Percentiles rank a stretch among this genome's conserved stretches.
These are phyloP conservation scores for Notospermus geniculatus DNA, from an alignment of 1,140 invertebrate genomes.

Conservation along the genomic window DNA sequence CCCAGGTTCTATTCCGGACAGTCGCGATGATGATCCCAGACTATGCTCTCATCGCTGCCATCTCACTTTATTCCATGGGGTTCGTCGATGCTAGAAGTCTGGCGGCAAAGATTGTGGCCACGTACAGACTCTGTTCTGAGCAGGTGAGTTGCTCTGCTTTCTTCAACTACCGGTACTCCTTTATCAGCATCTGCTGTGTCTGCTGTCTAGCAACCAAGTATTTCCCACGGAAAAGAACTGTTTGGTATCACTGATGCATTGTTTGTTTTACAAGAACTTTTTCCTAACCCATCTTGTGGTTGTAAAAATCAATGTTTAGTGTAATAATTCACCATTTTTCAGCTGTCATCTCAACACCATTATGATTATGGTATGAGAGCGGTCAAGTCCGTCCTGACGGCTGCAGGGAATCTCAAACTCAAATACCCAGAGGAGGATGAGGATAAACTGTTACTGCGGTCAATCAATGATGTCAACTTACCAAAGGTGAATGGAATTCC, in stretches of 20 bases:
- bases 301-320: too few relatives aligned
- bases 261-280: too few relatives aligned
- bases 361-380: slow-evolving; percentile 58
- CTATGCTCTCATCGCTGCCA: slow-evolving; percentile 57
- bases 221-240: too few relatives aligned
- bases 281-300: too few relatives aligned
- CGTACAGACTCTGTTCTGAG: slow-evolving; percentile 56
- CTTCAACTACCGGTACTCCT: background rate
- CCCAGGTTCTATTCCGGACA: slow-evolving; percentile 57
- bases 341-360: slow-evolving; percentile 57
- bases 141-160: slow-evolving; percentile 31
- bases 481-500: slow-evolving; percentile 57
- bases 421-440: slow-evolving; percentile 53
- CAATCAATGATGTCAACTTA: slow-evolving; percentile 56
- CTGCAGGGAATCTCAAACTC: slow-evolving; percentile 55
- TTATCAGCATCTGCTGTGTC: too few relatives aligned
- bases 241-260: too few relatives aligned
- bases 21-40: slow-evolving; percentile 59
- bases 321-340: slow-evolving; percentile 1
- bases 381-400: slow-evolving; percentile 56
- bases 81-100: slow-evolving; percentile 54
- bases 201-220: too few relatives aligned
- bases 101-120: slow-evolving; percentile 55
- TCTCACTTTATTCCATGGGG: slow-evolving; percentile 57
- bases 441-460: slow-evolving; percentile 52